Evolutionary conservation across 2,797 vertebrate species (phyloP).

Genomic region (Sebastes hopkinsi): DNA sequence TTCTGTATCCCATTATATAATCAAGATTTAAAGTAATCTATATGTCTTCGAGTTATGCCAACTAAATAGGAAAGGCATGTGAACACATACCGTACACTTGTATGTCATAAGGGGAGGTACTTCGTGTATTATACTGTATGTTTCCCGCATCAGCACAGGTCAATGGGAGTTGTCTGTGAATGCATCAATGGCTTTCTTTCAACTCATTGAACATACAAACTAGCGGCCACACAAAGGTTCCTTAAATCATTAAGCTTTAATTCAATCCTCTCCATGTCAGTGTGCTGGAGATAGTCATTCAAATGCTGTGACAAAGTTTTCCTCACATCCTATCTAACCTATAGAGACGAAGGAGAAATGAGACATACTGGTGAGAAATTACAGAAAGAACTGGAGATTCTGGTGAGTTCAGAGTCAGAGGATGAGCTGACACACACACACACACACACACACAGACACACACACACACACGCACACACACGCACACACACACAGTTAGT

Average conservation of each 20-base stretch:
- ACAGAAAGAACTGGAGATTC: background rate
- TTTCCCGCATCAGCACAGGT: conserved; percentile 3
- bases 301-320: background rate
- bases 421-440: too few species aligned
- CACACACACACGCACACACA: background rate
- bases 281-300: background rate
- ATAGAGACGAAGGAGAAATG: background rate
- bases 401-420: too few species aligned
- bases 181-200: background rate
- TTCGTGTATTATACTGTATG: background rate
- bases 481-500: background rate
- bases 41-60: conserved; percentile 27
- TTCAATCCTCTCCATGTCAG: background rate
- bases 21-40: conserved; percentile 34
- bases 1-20: conserved; percentile 44
- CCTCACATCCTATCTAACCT: background rate
- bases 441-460: background rate
- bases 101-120: conserved; percentile 5
- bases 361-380: background rate
- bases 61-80: conserved; percentile 34
- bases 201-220: background rate
- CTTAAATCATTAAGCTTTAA: background rate
- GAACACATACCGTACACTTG: conserved; percentile 1
- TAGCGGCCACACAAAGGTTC: background rate
- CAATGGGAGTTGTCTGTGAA: background rate